These are phyloP conservation scores for Syngnathus acus DNA, from an alignment of 2,797 vertebrate species.

Conservation along the genomic window DNA sequence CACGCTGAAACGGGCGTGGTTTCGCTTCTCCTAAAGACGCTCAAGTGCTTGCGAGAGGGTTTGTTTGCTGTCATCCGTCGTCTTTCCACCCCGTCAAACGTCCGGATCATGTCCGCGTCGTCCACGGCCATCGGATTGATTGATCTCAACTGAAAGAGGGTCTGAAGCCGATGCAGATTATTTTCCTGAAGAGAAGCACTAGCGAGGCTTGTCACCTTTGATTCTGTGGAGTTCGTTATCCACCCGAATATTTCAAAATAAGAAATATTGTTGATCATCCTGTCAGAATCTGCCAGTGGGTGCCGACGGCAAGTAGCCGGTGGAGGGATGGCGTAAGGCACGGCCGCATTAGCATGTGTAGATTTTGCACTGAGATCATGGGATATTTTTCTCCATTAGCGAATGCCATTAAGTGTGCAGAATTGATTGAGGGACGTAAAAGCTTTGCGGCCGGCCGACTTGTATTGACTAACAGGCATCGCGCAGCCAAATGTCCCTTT, in stretches of 20 bases:
- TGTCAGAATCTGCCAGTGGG: background rate
- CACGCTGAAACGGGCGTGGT: constrained; percentile 22
- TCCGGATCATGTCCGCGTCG: background rate
- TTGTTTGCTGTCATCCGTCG: background rate
- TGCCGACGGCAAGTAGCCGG: background rate
- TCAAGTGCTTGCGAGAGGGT: background rate
- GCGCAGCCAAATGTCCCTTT: constrained; percentile 33
- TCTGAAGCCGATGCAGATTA: too few species aligned
- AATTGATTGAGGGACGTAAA: constrained; percentile 47
- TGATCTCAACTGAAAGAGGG: background rate
- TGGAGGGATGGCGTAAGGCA: constrained; percentile 5
- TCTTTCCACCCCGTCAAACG: background rate
- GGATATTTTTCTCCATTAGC: constrained; percentile 45
- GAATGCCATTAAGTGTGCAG: constrained; percentile 30
- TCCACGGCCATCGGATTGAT: background rate
- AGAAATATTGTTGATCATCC: too few species aligned
- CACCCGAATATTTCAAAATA: too few species aligned
- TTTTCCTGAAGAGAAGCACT: background rate
- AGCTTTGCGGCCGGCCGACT: constrained; percentile 24
- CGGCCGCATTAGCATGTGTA: constrained; percentile 15
- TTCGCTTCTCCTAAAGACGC: constrained; percentile 9
- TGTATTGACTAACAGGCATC: constrained; percentile 47
- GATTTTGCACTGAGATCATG: constrained; percentile 33
- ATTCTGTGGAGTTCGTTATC: background rate
- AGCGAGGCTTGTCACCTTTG: background rate